Conservation (phyloP, 2,797 vertebrate species). For the Melanotaenia trifasciata region DNA sequence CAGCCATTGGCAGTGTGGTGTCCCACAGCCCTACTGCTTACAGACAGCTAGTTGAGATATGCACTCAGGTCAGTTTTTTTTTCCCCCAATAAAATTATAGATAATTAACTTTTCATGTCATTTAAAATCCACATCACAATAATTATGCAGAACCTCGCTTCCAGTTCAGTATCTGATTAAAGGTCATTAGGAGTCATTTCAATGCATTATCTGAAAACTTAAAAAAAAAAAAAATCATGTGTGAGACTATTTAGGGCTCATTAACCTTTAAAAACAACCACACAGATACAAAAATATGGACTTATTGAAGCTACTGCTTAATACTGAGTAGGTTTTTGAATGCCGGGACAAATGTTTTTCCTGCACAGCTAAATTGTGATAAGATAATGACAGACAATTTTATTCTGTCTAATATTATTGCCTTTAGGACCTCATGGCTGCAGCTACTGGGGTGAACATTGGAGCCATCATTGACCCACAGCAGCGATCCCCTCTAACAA, state of each 20-base stretch:
- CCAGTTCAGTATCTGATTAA: not conserved
- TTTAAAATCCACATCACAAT: not conserved
- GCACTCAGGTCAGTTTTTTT: slow-evolving; percentile 81
- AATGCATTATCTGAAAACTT: too few relatives aligned
- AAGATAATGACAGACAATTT: not conserved
- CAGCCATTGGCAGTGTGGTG: slow-evolving; percentile 85
- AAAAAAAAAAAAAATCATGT: too few relatives aligned
- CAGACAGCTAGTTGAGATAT: slow-evolving; percentile 86
- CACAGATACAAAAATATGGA: not conserved
- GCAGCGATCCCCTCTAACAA: slow-evolving; percentile 72
- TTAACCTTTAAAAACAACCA: not conserved
- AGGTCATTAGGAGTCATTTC: not conserved
- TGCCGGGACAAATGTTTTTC: not conserved
- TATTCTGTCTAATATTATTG: not conserved
- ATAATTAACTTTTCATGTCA: not conserved
- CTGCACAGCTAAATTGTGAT: not conserved
- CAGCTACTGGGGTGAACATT: slow-evolving; percentile 83
- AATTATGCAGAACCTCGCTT: not conserved
- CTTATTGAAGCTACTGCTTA: not conserved
- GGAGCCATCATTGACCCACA: slow-evolving; percentile 77
- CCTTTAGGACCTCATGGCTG: slow-evolving; percentile 84
- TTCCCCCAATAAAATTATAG: not conserved
- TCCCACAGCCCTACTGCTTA: slow-evolving; percentile 82
- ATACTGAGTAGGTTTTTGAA: not conserved
- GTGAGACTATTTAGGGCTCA: not conserved